Base-by-base conservation (phyloP, 64 coral and sea anemone species). In the Actinia equina region DNA sequence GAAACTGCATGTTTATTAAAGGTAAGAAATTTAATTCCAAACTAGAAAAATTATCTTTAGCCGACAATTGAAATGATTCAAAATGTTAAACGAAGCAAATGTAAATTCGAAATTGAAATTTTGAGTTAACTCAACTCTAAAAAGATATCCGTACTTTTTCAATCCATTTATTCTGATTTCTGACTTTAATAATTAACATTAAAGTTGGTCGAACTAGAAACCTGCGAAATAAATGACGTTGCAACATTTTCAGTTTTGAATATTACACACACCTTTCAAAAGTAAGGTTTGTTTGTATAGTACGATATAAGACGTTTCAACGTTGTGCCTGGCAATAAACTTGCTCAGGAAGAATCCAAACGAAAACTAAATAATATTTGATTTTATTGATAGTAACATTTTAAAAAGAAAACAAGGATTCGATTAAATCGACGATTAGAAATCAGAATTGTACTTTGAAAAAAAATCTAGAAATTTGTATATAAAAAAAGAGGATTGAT, bases 1-100 rank as follows among this genome's bases (percentile, higher is more conserved):
- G 59, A 88, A 5, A 45, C 55, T 77, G 94, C 94, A 17, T 82
- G 27, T 44, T 74, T 84, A 13, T 78, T 97, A 63, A 92, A 97
- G 84, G 94, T 97, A 88, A 92, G 78, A 65, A 65, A 23, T 6
- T 23, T 7, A 20, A 65, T 23, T 14, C 5, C 0, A 5, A 65
- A n/a, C 7, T 20, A 20, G 7, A 6, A 9, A 23, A 65, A 65
- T n/a, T 23, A 14, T 65, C 62, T 23, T 5, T 65, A 37, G 7
- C 7, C 19, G n/a, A 5, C 19, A 65, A 5, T n/a, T n/a, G n/a
- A 65, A 65, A 65, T 23, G 20, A 23, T 65, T 20, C 19, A 65
- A 65, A 65, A 65, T n/a, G 0, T n/a, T n/a, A 65, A 17, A 20
- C 17, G 17, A 63, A 19, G 52, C 52, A 54, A 54, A 54, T 54